These are phyloP conservation scores for Heteropelma amictum DNA, from an alignment of 2,888 invertebrate genomes.

Conservation along the genomic window DNA sequence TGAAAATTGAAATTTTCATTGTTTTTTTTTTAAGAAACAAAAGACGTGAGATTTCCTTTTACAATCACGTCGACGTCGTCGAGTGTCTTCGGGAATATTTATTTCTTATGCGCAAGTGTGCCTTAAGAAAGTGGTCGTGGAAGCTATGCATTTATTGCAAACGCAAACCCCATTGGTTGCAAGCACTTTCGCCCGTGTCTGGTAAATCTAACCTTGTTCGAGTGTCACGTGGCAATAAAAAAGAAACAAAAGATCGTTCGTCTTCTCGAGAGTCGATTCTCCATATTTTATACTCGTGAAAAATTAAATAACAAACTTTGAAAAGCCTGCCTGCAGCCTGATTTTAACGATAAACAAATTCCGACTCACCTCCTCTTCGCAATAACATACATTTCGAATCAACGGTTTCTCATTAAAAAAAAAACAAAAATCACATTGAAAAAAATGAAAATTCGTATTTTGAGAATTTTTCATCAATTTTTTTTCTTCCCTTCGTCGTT, in stretches of 20 bases:
- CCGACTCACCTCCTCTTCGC: too few relatives aligned
- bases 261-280: conserved; percentile 29
- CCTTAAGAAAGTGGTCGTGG: conserved; percentile 44
- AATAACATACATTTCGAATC: too few relatives aligned
- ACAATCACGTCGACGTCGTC: not conserved
- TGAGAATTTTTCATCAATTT: too few relatives aligned
- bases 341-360: too few relatives aligned
- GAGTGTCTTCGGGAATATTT: conserved; percentile 22
- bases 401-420: too few relatives aligned
- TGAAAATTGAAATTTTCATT: not conserved
- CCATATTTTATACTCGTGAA: too few relatives aligned
- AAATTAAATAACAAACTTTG: conserved; percentile 26
- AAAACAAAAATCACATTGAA: too few relatives aligned
- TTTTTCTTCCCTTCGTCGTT: too few relatives aligned
- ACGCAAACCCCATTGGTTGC: not conserved
- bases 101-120: conserved; percentile 35
- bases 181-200: conserved; percentile 52
- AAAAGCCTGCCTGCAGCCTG: too few relatives aligned
- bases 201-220: conserved; percentile 37
- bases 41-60: conserved; percentile 13
- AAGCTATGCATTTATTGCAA: conserved; percentile 2
- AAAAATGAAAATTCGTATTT: too few relatives aligned
- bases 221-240: conserved; percentile 51
- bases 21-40: not conserved
- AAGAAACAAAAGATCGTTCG: conserved; percentile 28